These are phyloP conservation scores for Gastrophryne carolinensis DNA, from an alignment of 2,797 vertebrate species.

Conservation along the genomic window DNA sequence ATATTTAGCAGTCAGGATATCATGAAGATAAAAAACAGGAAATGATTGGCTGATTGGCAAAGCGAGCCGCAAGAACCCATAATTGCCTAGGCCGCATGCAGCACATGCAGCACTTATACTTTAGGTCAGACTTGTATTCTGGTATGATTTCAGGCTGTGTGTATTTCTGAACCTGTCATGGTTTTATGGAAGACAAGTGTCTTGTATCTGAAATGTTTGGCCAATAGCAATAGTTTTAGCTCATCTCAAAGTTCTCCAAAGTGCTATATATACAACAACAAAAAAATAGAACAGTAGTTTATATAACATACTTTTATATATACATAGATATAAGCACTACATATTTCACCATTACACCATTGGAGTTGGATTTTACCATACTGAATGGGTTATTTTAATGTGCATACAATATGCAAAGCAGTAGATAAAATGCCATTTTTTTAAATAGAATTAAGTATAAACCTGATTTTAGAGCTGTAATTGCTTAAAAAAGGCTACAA, in stretches of 20 bases:
- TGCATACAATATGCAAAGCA: too few relatives aligned
- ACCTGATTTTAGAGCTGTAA: too few relatives aligned
- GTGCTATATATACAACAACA: neutral
- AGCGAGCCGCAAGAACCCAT: neutral
- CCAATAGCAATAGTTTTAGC: constrained; percentile 31
- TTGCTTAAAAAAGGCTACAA: too few relatives aligned
- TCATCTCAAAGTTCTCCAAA: constrained; percentile 7
- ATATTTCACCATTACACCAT: neutral
- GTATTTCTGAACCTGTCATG: neutral
- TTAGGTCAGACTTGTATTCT: neutral
- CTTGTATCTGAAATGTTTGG: constrained; percentile 12
- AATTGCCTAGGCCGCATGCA: neutral
- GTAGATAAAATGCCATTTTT: too few relatives aligned
- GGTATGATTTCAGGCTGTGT: constrained; percentile 7
- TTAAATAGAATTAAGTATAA: too few relatives aligned
- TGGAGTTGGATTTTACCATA: too few relatives aligned
- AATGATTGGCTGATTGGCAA: constrained; percentile 26
- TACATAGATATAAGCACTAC: neutral
- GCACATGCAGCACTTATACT: neutral
- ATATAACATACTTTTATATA: neutral
- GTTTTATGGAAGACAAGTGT: neutral
- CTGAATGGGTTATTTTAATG: too few relatives aligned
- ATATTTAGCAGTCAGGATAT: neutral
- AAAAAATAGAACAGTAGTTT: neutral
- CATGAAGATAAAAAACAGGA: neutral